A percentile compares a stretch with the other conserved stretches of the same genome.
These are phyloP conservation scores for Ochropleura plecta DNA, from an alignment of 2,888 invertebrate genomes.

Conservation along the genomic window DNA sequence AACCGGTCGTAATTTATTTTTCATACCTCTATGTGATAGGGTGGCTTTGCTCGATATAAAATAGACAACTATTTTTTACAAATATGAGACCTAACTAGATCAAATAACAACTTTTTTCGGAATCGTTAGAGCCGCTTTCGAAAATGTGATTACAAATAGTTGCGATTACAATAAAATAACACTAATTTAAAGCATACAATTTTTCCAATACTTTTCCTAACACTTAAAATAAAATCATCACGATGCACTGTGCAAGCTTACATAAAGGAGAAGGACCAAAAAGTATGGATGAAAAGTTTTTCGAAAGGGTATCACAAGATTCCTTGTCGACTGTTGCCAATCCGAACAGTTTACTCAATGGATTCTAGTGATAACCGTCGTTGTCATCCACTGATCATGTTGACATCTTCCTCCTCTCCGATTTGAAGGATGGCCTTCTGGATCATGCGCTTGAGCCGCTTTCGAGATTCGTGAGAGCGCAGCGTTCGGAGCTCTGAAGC, in stretches of 20 bases:
- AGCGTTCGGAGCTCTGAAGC: constrained; percentile 86
- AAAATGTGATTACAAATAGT: no score
- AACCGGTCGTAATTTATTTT: no score
- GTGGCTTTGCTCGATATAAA: no score
- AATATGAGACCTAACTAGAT: no score
- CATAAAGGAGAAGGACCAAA: not conserved
- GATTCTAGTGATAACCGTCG: constrained; percentile 69
- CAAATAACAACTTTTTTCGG: no score
- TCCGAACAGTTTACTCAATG: constrained; percentile 53
- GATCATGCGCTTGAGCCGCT: constrained; percentile 83
- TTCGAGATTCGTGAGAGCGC: constrained; percentile 80
- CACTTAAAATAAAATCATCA: constrained; percentile 8
- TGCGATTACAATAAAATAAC: not conserved
- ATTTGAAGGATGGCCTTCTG: constrained; percentile 85
- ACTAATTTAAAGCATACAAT: constrained; percentile 3
- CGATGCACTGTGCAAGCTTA: not conserved
- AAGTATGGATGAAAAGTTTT: constrained; percentile 7
- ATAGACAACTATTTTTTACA: no score
- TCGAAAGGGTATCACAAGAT: constrained; percentile 36
- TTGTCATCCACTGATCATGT: constrained; percentile 72
- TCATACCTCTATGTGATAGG: no score
- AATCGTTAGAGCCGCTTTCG: no score
- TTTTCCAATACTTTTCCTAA: not conserved
- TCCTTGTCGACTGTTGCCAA: constrained; percentile 13
- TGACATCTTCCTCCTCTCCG: constrained; percentile 83